phyloP scores from a whole-genome alignment of 2,888 invertebrate species.

The Deroplatys truncata region DNA sequence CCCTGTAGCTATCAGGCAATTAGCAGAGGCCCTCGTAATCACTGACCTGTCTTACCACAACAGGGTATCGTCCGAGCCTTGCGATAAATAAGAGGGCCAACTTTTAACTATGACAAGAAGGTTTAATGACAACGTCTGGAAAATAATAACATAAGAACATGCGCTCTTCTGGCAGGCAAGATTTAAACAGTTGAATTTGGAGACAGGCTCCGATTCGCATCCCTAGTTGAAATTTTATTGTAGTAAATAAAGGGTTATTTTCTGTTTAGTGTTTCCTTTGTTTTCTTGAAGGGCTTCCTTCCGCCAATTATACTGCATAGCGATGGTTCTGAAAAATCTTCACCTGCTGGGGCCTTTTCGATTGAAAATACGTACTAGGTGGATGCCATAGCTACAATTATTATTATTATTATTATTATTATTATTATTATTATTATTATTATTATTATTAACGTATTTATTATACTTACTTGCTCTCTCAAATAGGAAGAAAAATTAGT shows the following conservation, averaged over 20 bases:
- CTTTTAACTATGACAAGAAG: neutral
- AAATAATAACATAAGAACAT: neutral
- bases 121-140: neutral
- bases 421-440: too few species aligned
- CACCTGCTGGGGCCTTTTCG: too few species aligned
- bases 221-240: neutral
- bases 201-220: neutral
- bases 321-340: too few species aligned
- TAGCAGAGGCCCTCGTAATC: neutral
- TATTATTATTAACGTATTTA: too few species aligned
- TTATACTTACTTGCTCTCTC: too few species aligned
- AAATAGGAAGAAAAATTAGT: too few species aligned
- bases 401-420: too few species aligned
- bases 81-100: neutral
- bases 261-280: neutral
- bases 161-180: neutral
- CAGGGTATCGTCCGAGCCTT: neutral
- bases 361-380: too few species aligned
- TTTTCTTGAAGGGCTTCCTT: neutral
- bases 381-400: too few species aligned
- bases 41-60: neutral
- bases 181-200: neutral
- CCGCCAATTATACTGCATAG: neutral
- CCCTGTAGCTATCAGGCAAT: neutral
- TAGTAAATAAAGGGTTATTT: neutral